Evolutionary conservation across 2,113 vertebrate species (phyloP).

Genomic region (Archocentrus centrarchus): DNA sequence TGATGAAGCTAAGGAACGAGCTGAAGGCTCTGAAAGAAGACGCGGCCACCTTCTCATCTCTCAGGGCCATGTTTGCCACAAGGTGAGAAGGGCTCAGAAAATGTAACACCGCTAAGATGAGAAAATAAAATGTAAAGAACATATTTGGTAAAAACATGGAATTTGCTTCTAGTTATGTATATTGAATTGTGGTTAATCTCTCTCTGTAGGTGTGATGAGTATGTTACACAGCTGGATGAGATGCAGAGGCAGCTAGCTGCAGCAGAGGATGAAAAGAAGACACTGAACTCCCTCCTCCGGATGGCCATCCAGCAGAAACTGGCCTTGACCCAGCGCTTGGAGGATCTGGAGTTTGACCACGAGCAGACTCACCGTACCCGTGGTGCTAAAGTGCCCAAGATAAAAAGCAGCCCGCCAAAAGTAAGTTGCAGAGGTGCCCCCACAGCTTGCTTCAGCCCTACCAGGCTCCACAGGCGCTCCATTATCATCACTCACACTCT

Average conservation of each 20-base stretch:
- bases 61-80: constrained; percentile 98
- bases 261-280: constrained; percentile 99
- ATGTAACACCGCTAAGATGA: accelerated
- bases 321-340: constrained; percentile 94
- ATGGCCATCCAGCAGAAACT: constrained; percentile 99
- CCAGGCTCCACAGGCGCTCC: constrained; percentile 51
- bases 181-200: background rate
- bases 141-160: background rate
- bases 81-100: constrained; percentile 80
- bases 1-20: constrained; percentile 98
- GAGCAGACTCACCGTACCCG: constrained; percentile 94
- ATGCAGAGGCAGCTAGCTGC: constrained; percentile 99
- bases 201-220: constrained; percentile 91
- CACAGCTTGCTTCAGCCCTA: constrained; percentile 75
- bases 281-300: constrained; percentile 94
- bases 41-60: constrained; percentile 97
- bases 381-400: constrained; percentile 91
- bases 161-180: background rate
- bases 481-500: constrained; percentile 64
- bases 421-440: constrained; percentile 89
- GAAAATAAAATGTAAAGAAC: background rate
- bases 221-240: constrained; percentile 95
- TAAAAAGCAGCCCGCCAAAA: constrained; percentile 95
- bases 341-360: constrained; percentile 98
- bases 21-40: constrained; percentile 98